phyloP scores from a whole-genome alignment of 2,888 invertebrate species.

The Teleiodes luculella region DNA sequence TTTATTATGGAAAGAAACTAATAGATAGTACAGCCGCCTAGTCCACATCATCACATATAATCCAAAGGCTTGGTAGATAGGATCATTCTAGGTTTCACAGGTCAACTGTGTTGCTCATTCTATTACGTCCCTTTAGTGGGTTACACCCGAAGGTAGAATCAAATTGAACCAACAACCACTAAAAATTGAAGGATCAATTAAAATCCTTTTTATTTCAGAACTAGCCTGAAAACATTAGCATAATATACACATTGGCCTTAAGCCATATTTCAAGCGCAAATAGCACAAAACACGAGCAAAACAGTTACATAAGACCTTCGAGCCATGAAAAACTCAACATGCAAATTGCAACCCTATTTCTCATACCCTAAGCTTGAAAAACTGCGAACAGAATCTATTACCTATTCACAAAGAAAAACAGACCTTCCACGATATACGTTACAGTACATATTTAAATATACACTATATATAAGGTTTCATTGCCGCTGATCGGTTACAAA shows the following conservation, averaged over 20 bases:
- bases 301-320: conserved; percentile 33
- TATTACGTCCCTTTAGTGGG: too few relatives aligned
- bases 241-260: conserved; percentile 40
- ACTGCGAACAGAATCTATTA: conserved; percentile 28
- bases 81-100: too few relatives aligned
- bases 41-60: too few relatives aligned
- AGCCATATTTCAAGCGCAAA: conserved; percentile 51
- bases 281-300: conserved; percentile 45
- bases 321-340: conserved; percentile 29
- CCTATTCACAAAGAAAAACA: conserved; percentile 25
- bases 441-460: conserved; percentile 36
- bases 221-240: conserved; percentile 47
- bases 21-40: too few relatives aligned
- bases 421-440: conserved; percentile 28
- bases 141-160: too few relatives aligned
- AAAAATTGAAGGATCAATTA: background rate
- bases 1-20: too few relatives aligned
- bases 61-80: too few relatives aligned
- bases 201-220: background rate
- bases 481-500: conserved; percentile 52
- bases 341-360: conserved; percentile 43
- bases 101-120: too few relatives aligned
- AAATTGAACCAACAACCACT: too few relatives aligned
- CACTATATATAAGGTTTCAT: conserved; percentile 24
- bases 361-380: conserved; percentile 31